A percentile compares a stretch with the other conserved stretches of the same genome.
Evolutionary conservation across 2,888 invertebrate species (phyloP).

Genomic region (Eulithis prunata): DNA sequence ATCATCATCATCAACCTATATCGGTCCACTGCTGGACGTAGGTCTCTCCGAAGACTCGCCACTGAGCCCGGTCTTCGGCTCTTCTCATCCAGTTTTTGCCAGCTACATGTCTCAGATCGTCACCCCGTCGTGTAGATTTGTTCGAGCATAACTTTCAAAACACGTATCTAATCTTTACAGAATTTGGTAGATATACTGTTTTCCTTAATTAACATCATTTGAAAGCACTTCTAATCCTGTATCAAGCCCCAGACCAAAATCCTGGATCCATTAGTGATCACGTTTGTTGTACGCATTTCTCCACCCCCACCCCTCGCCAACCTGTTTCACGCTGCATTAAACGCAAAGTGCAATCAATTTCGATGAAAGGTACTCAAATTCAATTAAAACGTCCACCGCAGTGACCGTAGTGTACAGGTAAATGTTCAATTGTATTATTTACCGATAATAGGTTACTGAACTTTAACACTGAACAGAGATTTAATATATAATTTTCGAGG

Average conservation of each 20-base stretch:
- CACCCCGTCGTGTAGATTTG: no score
- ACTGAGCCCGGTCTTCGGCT: no score
- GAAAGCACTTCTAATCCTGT: no score
- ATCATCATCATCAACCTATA: no score
- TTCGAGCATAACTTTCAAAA: no score
- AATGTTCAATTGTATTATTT: background rate
- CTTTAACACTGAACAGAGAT: background rate
- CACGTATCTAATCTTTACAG: no score
- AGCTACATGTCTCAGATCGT: no score
- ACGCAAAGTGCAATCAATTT: constrained; percentile 28
- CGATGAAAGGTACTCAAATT: constrained; percentile 14
- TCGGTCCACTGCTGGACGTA: no score
- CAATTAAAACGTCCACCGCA: constrained; percentile 26
- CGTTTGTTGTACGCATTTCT: constrained; percentile 19
- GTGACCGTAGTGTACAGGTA: background rate
- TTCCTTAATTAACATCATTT: no score
- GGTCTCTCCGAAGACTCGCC: no score
- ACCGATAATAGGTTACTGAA: background rate
- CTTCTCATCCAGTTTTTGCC: no score
- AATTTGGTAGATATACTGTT: no score
- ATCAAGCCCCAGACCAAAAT: background rate
- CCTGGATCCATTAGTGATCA: background rate
- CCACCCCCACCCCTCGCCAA: constrained; percentile 13
- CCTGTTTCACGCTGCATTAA: constrained; percentile 25
- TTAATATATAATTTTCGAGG: background rate